phyloP scores from a whole-genome alignment of 2,113 vertebrate genomes.

The Prionailurus viverrinus region DNA sequence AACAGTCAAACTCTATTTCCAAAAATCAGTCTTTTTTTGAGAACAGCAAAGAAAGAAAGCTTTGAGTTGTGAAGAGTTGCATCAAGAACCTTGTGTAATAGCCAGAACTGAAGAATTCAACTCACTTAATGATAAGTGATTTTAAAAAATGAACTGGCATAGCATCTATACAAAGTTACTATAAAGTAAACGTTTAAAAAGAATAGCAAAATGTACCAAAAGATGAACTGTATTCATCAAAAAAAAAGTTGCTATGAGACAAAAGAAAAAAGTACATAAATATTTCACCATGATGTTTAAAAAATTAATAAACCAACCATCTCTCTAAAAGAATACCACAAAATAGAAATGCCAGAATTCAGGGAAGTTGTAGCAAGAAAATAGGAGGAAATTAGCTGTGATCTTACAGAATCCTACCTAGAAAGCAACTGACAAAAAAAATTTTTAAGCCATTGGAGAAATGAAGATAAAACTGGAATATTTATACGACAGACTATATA shows the following conservation, averaged over 20 bases:
- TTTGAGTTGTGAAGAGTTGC: background rate
- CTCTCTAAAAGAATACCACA: conserved; percentile 2
- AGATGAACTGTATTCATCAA: background rate
- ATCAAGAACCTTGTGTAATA: background rate
- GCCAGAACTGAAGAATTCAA: background rate
- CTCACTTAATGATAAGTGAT: background rate
- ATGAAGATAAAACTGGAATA: background rate
- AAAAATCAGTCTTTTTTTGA: background rate
- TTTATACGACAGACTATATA: background rate
- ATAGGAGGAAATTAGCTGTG: conserved; percentile 20
- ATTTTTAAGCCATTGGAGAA: background rate
- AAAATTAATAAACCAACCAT: conserved; percentile 35
- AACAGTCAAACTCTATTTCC: background rate
- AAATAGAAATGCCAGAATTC: conserved; percentile 16
- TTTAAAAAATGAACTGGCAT: background rate
- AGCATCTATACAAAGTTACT: background rate
- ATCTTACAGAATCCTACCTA: background rate
- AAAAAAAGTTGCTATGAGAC: background rate
- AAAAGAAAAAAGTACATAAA: conserved; percentile 27
- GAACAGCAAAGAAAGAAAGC: background rate
- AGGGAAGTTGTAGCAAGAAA: background rate
- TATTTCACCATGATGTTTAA: conserved; percentile 2
- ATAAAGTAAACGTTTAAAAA: background rate
- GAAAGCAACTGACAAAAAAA: background rate
- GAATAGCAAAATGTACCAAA: conserved; percentile 39